Evolutionary conservation across 2,797 vertebrate species (phyloP).

Genomic region (Lerista edwardsae): DNA sequence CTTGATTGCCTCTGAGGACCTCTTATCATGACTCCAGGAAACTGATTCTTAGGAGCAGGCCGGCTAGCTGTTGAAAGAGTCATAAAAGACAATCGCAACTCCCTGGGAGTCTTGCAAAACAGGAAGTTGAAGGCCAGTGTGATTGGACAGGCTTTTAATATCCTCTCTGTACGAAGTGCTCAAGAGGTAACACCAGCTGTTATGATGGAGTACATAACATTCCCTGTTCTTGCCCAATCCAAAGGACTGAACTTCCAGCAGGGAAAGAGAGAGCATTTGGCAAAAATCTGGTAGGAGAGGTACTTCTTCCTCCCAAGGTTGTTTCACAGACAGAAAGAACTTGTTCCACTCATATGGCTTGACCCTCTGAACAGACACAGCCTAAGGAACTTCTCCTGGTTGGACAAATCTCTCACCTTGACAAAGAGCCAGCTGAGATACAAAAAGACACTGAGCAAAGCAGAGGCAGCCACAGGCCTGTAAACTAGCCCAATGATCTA

Average conservation of each 20-base stretch:
- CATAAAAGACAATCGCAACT: neutral
- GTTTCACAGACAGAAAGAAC: neutral
- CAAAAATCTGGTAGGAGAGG: neutral
- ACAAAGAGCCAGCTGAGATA: neutral
- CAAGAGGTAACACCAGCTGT: neutral
- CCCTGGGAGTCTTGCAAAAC: neutral
- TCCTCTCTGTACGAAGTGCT: neutral
- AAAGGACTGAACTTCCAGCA: neutral
- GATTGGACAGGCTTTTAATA: neutral
- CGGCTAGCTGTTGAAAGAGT: neutral
- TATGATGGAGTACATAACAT: neutral
- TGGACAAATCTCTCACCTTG: neutral
- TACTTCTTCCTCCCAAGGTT: neutral
- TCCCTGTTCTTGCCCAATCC: neutral
- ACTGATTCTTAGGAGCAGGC: neutral
- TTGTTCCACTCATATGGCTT: conserved; percentile 1
- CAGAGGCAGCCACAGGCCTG: neutral
- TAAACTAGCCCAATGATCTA: neutral
- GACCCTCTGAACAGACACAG: neutral
- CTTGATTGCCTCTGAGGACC: neutral
- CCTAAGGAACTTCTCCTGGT: neutral
- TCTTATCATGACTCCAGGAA: neutral
- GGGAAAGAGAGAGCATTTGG: neutral
- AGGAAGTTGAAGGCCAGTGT: neutral
- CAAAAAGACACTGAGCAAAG: neutral